Conservation (phyloP, 1,140 invertebrate species). For the Ceratoteleas bidentatus region DNA sequence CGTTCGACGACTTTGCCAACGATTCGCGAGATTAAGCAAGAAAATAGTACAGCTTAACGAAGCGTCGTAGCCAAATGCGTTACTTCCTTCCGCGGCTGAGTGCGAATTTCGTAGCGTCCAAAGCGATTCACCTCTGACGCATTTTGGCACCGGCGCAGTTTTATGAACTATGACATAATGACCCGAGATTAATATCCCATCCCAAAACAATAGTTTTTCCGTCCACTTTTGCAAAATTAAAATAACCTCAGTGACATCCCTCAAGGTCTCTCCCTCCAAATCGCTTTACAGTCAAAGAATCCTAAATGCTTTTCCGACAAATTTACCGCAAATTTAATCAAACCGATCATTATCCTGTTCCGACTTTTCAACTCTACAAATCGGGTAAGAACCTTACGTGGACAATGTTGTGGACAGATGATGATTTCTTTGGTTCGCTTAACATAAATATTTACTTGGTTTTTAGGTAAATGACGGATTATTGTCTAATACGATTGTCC, state of each 20-base stretch:
- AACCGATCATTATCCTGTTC: no score
- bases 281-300: no score
- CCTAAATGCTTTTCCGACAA: no score
- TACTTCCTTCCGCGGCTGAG: constrained; percentile 66
- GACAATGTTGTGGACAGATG: no score
- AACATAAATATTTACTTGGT: constrained; percentile 19
- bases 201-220: not conserved
- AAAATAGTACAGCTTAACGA: constrained; percentile 65
- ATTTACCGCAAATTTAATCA: no score
- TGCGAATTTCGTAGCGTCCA: constrained; percentile 61
- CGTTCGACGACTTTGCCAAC: constrained; percentile 54
- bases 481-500: constrained; percentile 23
- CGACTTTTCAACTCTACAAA: no score
- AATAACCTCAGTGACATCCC: no score
- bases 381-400: no score
- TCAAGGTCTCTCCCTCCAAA: no score
- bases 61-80: constrained; percentile 69
- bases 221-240: no score
- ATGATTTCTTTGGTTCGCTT: no score
- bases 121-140: constrained; percentile 27
- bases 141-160: constrained; percentile 28
- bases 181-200: constrained; percentile 9
- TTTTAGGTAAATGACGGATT: constrained; percentile 29
- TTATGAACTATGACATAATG: constrained; percentile 26
- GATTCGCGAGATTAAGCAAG: constrained; percentile 69